Percentiles rank a stretch among this genome's conserved stretches.
These are phyloP conservation scores for Orthosia cruda DNA, from an alignment of 2,888 invertebrate genomes.

Conservation along the genomic window DNA sequence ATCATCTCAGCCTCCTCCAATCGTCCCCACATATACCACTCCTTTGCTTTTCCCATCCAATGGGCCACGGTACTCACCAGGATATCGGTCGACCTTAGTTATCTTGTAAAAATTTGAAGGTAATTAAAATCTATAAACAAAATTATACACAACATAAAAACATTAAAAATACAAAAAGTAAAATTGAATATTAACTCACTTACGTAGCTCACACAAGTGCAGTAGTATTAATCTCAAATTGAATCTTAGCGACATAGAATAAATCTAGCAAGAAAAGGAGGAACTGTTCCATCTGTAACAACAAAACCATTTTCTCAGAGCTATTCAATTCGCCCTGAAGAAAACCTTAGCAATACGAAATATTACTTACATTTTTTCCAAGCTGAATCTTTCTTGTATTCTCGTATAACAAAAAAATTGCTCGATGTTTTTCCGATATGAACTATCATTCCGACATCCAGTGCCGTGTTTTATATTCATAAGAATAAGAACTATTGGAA, in stretches of 20 bases:
- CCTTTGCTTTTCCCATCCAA: no score
- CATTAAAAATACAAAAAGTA: neutral
- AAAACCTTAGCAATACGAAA: slow-evolving; percentile 56
- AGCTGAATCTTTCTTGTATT: slow-evolving; percentile 39
- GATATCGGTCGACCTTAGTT: no score
- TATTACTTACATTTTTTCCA: slow-evolving; percentile 58
- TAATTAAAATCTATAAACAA: neutral
- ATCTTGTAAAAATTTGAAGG: no score
- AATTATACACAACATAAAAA: neutral
- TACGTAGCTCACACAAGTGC: neutral
- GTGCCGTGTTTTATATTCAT: slow-evolving; percentile 56
- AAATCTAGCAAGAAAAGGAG: slow-evolving; percentile 23
- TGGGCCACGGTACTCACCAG: no score
- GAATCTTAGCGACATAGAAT: slow-evolving; percentile 25
- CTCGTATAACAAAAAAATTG: slow-evolving; percentile 51
- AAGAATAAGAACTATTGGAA: slow-evolving; percentile 42
- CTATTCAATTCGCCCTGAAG: slow-evolving; percentile 54
- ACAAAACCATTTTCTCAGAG: slow-evolving; percentile 48
- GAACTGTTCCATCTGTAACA: slow-evolving; percentile 30
- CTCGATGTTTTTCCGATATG: slow-evolving; percentile 57
- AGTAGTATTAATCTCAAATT: slow-evolving; percentile 20
- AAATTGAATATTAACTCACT: neutral
- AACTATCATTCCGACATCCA: slow-evolving; percentile 53
- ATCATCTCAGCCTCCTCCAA: no score
- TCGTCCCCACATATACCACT: no score